These are phyloP conservation scores for Hemistola chrysoprasaria DNA, from an alignment of 2,888 invertebrate genomes.

Conservation along the genomic window DNA sequence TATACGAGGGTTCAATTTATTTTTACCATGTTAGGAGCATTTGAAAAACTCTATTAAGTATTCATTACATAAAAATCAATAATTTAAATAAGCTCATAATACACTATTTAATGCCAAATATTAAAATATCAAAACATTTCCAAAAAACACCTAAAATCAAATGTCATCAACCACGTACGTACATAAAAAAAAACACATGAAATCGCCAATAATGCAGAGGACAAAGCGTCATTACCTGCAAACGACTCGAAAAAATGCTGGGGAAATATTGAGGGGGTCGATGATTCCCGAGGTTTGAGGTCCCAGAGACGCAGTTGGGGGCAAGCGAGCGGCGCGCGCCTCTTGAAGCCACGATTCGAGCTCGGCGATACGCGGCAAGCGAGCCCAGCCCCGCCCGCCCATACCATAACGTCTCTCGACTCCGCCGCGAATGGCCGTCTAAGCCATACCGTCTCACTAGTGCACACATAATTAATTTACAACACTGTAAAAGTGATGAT, in stretches of 20 bases:
- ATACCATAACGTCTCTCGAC: constrained; percentile 57
- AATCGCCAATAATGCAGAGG: constrained; percentile 19
- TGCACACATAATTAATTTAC: constrained; percentile 77
- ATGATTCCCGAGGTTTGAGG: constrained; percentile 48
- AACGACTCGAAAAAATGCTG: constrained; percentile 32
- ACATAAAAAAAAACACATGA: constrained; percentile 23
- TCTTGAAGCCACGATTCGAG: too few species aligned
- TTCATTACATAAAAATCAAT: too few species aligned
- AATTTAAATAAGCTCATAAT: too few species aligned
- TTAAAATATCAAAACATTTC: neutral
- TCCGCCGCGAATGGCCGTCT: constrained; percentile 65
- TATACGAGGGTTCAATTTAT: too few species aligned
- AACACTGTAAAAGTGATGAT: constrained; percentile 79
- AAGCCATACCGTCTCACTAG: constrained; percentile 42
- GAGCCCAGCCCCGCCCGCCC: constrained; percentile 65
- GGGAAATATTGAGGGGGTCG: constrained; percentile 38
- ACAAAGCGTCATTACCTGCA: constrained; percentile 31
- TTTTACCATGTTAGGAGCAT: too few species aligned
- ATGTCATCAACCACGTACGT: neutral
- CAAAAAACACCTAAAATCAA: neutral
- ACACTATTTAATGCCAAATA: too few species aligned
- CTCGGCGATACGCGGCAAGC: constrained; percentile 28
- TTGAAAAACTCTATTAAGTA: too few species aligned
- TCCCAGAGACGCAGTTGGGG: constrained; percentile 27
- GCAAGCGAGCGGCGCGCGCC: constrained; percentile 52